Percentiles rank a stretch among this genome's conserved stretches.
Evolutionary conservation across 1,140 invertebrate species (phyloP).

Genomic region (Lysiphlebus fabarum): DNA sequence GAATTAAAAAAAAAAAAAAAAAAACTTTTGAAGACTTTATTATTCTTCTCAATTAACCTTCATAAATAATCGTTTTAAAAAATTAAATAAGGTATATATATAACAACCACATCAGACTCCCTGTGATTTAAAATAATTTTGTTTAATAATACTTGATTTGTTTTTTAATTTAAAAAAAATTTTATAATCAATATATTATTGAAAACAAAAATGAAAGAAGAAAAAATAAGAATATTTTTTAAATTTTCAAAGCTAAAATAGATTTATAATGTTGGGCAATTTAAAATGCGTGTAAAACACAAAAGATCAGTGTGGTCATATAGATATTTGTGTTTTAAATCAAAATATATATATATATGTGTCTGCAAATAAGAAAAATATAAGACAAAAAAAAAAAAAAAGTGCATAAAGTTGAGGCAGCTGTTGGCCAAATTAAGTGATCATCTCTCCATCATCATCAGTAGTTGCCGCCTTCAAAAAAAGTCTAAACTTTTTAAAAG

Average conservation of each 20-base stretch:
- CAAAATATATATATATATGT: background rate
- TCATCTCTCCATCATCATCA: constrained; percentile 57
- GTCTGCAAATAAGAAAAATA: constrained; percentile 10
- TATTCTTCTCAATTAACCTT: constrained; percentile 25
- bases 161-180: too few species aligned
- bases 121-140: background rate
- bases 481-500: constrained; percentile 13
- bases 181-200: too few species aligned
- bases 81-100: constrained; percentile 29
- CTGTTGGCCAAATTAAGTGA: constrained; percentile 58
- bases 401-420: constrained; percentile 43
- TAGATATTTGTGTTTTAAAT: background rate
- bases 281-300: background rate
- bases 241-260: too few species aligned
- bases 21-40: constrained; percentile 18
- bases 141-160: too few species aligned
- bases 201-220: too few species aligned
- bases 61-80: constrained; percentile 46
- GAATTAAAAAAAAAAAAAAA: too few species aligned
- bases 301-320: background rate
- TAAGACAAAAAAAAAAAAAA: constrained; percentile 23
- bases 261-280: too few species aligned
- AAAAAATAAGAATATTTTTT: too few species aligned
- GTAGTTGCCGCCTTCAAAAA: constrained; percentile 45
- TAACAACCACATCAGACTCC: constrained; percentile 22